These are phyloP conservation scores for Falcunculus frontatus DNA, from an alignment of 2,113 vertebrate species.

Conservation along the genomic window DNA sequence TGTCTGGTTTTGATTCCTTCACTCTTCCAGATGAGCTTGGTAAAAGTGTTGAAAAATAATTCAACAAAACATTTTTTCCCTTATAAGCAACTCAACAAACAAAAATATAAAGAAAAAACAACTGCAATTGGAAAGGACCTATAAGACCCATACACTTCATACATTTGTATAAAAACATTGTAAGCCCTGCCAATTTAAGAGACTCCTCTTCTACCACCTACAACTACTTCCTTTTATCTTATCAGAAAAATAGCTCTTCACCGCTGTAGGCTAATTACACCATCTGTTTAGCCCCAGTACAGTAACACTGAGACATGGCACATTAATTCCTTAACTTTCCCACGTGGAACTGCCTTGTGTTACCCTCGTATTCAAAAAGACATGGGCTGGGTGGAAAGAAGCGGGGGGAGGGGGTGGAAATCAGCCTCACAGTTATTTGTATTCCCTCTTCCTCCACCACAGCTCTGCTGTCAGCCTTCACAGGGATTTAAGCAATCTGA, in stretches of 20 bases:
- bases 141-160: background rate
- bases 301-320: slow-evolving; percentile 66
- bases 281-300: slow-evolving; percentile 74
- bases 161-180: slow-evolving; percentile 12
- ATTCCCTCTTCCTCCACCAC: slow-evolving; percentile 28
- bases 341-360: slow-evolving; percentile 50
- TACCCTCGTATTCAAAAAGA: slow-evolving; percentile 50
- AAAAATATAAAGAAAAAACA: background rate
- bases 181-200: slow-evolving; percentile 46
- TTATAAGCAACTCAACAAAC: background rate
- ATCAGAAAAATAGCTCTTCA: slow-evolving; percentile 65
- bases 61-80: background rate
- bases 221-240: slow-evolving; percentile 71
- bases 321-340: slow-evolving; percentile 75
- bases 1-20: background rate
- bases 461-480: slow-evolving; percentile 33
- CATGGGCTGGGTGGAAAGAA: background rate
- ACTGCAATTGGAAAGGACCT: background rate
- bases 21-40: background rate
- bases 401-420: background rate
- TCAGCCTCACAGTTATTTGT: slow-evolving; percentile 36
- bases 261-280: slow-evolving; percentile 73
- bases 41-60: background rate
- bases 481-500: slow-evolving; percentile 49
- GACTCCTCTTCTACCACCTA: slow-evolving; percentile 58